Percentiles rank a stretch among this genome's conserved stretches.
phyloP scores from a whole-genome alignment of 2,797 vertebrate genomes.

The Clarias fuscus region DNA sequence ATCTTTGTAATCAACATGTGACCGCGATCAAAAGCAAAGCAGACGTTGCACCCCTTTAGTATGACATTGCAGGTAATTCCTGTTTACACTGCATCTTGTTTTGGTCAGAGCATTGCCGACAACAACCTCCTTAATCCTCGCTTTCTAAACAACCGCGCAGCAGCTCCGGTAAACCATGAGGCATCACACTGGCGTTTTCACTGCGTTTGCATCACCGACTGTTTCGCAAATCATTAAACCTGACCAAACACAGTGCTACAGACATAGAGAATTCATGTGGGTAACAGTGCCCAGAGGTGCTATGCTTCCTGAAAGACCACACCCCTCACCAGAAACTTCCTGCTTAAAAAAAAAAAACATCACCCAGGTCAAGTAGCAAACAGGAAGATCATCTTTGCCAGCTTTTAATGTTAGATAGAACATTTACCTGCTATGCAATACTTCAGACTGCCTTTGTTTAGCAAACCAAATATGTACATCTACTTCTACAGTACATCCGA shows the following conservation, averaged over 20 bases:
- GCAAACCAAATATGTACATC: background rate
- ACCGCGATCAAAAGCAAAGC: background rate
- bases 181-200: background rate
- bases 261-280: background rate
- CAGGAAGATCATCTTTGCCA: background rate
- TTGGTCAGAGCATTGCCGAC: background rate
- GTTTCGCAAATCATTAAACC: conserved; percentile 23
- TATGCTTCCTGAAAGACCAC: conserved; percentile 28
- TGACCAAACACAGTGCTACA: background rate
- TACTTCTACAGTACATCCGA: too few species aligned
- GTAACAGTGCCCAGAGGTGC: conserved; percentile 1
- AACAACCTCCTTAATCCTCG: background rate
- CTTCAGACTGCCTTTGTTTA: background rate
- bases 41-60: background rate
- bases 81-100: conserved; percentile 19
- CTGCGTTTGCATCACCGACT: background rate
- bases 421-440: background rate
- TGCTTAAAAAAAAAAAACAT: background rate
- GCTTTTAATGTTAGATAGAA: background rate
- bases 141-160: conserved; percentile 2
- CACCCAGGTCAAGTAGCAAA: background rate
- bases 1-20: background rate
- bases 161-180: conserved; percentile 16
- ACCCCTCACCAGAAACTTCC: background rate
- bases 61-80: background rate